A percentile compares a stretch with the other conserved stretches of the same genome.
These are phyloP conservation scores for Sinocyclocheilus grahami DNA, from an alignment of 2,113 vertebrate species.

Conservation along the genomic window DNA sequence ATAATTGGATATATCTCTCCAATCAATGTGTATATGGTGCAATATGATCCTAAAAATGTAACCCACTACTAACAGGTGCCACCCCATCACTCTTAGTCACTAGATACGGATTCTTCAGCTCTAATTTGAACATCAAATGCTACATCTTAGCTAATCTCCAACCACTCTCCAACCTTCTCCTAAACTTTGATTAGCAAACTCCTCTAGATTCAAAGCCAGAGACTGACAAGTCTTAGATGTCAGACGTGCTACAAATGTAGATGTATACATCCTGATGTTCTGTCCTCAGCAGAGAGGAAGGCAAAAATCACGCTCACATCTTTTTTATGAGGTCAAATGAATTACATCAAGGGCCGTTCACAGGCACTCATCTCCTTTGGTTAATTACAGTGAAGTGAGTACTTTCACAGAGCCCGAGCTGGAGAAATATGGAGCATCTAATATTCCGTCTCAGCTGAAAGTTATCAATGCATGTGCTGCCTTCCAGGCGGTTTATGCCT, in stretches of 20 bases:
- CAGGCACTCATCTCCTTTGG: conserved; percentile 42
- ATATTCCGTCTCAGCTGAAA: conserved; percentile 33
- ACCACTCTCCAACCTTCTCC: conserved; percentile 24
- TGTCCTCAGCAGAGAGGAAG: conserved; percentile 52
- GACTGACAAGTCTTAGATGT: conserved; percentile 50
- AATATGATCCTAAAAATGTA: not conserved
- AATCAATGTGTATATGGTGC: not conserved
- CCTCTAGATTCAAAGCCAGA: conserved; percentile 56
- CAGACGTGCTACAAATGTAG: conserved; percentile 59
- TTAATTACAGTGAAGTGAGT: conserved; percentile 36
- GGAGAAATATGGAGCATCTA: conserved; percentile 39
- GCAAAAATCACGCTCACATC: conserved; percentile 43
- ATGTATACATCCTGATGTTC: conserved; percentile 50
- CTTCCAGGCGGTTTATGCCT: conserved; percentile 6
- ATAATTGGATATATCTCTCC: not conserved
- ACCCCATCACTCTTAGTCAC: not conserved
- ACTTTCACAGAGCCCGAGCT: conserved; percentile 28
- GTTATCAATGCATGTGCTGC: conserved; percentile 11
- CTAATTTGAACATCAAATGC: not conserved
- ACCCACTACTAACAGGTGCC: conserved; percentile 6
- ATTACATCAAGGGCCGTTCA: conserved; percentile 40
- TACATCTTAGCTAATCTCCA: conserved; percentile 12
- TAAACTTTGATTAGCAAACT: conserved; percentile 12
- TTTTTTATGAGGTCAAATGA: conserved; percentile 48
- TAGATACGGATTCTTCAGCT: not conserved